phyloP scores from a whole-genome alignment of 2,113 vertebrate genomes.

The Naja naja region DNA sequence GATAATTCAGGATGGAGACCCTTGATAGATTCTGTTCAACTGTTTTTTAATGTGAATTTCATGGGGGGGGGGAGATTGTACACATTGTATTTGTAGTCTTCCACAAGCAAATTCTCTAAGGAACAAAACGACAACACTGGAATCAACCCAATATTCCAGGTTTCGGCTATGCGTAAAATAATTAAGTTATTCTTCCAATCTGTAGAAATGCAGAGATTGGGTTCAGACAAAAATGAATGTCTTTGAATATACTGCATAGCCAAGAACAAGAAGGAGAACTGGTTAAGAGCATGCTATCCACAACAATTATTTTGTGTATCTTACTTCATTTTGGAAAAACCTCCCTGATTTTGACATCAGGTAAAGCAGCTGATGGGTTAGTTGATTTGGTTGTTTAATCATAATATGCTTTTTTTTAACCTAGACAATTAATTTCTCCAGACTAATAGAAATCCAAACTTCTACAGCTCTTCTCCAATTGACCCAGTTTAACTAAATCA shows the following conservation, averaged over 20 bases:
- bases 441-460: not conserved
- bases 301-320: fast-evolving
- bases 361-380: not conserved
- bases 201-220: not conserved
- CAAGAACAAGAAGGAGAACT: fast-evolving
- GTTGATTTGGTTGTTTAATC: not conserved
- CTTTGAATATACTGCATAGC: not conserved
- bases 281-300: not conserved
- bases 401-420: not conserved
- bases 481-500: not conserved
- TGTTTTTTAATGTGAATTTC: not conserved
- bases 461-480: not conserved
- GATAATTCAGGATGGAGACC: not conserved
- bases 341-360: not conserved
- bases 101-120: not conserved
- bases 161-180: not conserved
- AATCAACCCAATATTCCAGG: not conserved
- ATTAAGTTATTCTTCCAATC: not conserved
- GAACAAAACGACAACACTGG: not conserved
- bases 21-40: not conserved
- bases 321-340: not conserved
- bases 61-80: not conserved
- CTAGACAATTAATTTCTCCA: not conserved
- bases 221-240: fast-evolving
- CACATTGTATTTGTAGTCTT: not conserved